A percentile compares a stretch with the other conserved stretches of the same genome.
Evolutionary conservation across 2,888 invertebrate species (phyloP).

Genomic region (Sialis lutaria): DNA sequence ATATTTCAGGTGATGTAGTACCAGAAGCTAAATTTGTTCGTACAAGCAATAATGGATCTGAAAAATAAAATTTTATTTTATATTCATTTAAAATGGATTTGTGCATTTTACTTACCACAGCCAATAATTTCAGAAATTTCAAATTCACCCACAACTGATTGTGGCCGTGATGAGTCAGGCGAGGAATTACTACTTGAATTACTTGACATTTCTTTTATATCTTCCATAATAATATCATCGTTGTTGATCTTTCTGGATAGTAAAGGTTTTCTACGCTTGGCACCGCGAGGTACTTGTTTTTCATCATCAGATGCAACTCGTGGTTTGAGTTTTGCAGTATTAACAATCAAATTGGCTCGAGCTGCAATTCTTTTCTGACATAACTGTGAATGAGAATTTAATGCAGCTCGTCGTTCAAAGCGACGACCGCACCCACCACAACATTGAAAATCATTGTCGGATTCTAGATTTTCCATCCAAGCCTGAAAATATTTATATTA

Average conservation of each 20-base stretch:
- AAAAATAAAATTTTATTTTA: background rate
- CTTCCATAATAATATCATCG: constrained; percentile 2
- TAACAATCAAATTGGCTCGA: constrained; percentile 22
- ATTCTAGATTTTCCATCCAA: constrained; percentile 48
- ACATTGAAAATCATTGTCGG: constrained; percentile 38
- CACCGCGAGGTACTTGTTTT: constrained; percentile 3
- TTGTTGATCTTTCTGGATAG: constrained; percentile 7
- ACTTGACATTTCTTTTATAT: constrained; percentile 1
- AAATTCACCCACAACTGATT: background rate
- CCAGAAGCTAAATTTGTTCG: background rate
- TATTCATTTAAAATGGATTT: too few species aligned
- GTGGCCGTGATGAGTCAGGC: background rate
- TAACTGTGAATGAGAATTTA: constrained; percentile 50
- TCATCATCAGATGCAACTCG: constrained; percentile 7
- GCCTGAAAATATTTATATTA: constrained; percentile 20
- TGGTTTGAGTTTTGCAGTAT: constrained; percentile 11
- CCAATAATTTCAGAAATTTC: background rate
- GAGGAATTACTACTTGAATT: background rate
- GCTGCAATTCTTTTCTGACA: constrained; percentile 37
- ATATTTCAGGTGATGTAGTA: background rate
- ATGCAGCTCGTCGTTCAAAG: constrained; percentile 55
- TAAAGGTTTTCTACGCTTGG: constrained; percentile 8
- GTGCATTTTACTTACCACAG: background rate
- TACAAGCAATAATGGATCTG: background rate
- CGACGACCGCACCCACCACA: constrained; percentile 52